A percentile compares a stretch with the other conserved stretches of the same genome.
Evolutionary conservation across 2,113 vertebrate genomes (phyloP).

Genomic region (Gadus chalcogrammus): DNA sequence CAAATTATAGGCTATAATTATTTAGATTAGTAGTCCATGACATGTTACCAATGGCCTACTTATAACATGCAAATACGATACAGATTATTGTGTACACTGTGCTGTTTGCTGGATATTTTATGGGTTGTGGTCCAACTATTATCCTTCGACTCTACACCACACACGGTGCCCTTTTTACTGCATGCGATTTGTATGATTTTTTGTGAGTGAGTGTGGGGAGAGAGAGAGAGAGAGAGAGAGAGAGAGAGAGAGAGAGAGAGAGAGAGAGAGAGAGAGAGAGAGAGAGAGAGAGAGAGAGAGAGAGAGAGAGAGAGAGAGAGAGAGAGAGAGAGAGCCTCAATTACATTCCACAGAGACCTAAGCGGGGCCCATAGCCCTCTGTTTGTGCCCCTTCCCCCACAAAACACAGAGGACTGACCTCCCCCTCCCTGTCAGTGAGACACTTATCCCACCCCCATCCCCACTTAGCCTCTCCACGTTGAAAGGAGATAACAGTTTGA

Average conservation of each 20-base stretch:
- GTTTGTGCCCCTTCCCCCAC: slow-evolving; percentile 76
- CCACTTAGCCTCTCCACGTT: slow-evolving; percentile 52
- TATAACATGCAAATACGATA: too few relatives aligned
- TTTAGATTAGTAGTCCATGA: too few relatives aligned
- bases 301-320: slow-evolving; percentile 6
- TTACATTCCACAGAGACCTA: slow-evolving; percentile 65
- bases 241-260: too few relatives aligned
- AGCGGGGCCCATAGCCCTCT: slow-evolving; percentile 66
- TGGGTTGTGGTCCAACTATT: too few relatives aligned
- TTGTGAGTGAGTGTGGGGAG: not conserved
- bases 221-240: too few relatives aligned
- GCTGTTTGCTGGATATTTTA: too few relatives aligned
- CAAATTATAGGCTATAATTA: not conserved
- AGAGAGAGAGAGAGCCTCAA: slow-evolving; percentile 30
- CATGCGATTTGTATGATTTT: slow-evolving; percentile 3
- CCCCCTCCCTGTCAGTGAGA: slow-evolving; percentile 61
- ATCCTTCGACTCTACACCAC: not conserved
- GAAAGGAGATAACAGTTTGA: slow-evolving; percentile 76
- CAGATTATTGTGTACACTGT: too few relatives aligned
- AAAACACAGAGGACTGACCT: slow-evolving; percentile 62
- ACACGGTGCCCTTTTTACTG: not conserved
- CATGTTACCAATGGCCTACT: too few relatives aligned
- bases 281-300: slow-evolving; percentile 10
- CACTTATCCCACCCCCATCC: slow-evolving; percentile 63
- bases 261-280: too few relatives aligned